Base-by-base conservation (phyloP, 2,888 invertebrate species). In the Glyphotaelius pellucidus region DNA sequence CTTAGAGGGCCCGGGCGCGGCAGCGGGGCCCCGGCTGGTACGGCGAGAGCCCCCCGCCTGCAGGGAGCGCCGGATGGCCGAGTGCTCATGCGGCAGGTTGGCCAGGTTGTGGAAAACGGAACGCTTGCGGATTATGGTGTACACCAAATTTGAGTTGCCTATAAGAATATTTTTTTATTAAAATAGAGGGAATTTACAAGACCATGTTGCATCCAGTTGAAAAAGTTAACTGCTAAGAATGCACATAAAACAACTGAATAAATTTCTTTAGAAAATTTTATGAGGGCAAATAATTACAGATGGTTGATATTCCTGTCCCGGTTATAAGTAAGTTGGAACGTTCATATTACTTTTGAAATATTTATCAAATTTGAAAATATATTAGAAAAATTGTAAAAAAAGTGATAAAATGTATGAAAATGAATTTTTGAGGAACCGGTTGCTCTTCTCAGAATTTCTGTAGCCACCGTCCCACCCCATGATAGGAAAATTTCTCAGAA, bases 91-190 rank as follows among this genome's bases (percentile, higher is more conserved):
- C 12, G 99, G 99, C 94, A 99, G 95, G 96, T 99, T 99, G n/a
- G 99, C 99, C 94, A 99, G 96, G 93, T 98, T 97, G 96, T 99
- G 99, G 96, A 99, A 99, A 92, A 99, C 99, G 95, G 98, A 98
- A n/a, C 99, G 97, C 95, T 99, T 99, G 90, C 99, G 97, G 94
- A 99, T 99, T 93, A 99, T 99, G 0, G 99, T 99, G 96, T 99
- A 99, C 47, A 99, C 99, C 94, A 99, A 96, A 96, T 99, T 99
- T 2, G 99, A 98, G 95, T 99, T 99, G n/a, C 98, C 98, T 98
- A 94, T 0, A 93, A 94, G 84, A 42, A 86, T 30, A 15, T 31
- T 81, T 31, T n/a, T 81, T 79, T 80, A 91, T 31, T 31, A n/a
- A 67, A 67, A 67, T 52, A 25, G 52, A n/a, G 25, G 25, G 9